phyloP scores from a whole-genome alignment of 92 coral and sea anemone genomes.

The Phenganax subtilis region DNA sequence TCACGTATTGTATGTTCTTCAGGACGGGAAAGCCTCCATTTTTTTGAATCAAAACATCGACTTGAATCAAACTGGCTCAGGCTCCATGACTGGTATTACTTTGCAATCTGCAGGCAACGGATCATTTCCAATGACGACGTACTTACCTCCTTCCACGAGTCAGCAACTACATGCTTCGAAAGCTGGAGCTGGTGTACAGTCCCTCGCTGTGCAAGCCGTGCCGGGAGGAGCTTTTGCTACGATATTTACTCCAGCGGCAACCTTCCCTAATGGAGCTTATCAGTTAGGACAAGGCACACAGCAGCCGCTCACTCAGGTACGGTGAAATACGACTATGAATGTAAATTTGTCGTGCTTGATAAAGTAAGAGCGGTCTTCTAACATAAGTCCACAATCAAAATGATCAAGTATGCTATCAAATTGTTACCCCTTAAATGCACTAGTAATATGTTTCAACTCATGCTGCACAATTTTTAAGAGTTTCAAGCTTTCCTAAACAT shows the following conservation, averaged over 20 bases:
- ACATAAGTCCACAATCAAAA: no score
- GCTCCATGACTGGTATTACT: conserved; percentile 94
- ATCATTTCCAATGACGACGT: conserved; percentile 96
- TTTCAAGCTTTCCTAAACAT: background rate
- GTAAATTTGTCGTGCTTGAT: no score
- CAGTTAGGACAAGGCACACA: conserved; percentile 86
- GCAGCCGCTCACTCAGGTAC: conserved; percentile 65
- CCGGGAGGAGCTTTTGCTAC: conserved; percentile 95
- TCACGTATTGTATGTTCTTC: conserved; percentile 19
- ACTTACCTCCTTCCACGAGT: conserved; percentile 70
- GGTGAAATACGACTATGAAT: background rate
- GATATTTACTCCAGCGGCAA: conserved; percentile 84
- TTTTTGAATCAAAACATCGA: conserved; percentile 89
- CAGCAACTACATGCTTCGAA: conserved; percentile 65
- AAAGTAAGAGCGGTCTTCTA: no score
- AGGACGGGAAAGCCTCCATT: conserved; percentile 77
- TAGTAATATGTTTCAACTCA: background rate
- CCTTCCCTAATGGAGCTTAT: conserved; percentile 55
- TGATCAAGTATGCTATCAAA: background rate
- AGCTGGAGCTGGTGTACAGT: conserved; percentile 55
- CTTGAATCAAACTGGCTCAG: conserved; percentile 60
- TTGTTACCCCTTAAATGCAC: background rate
- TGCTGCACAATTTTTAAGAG: background rate
- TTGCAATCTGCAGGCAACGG: conserved; percentile 85
- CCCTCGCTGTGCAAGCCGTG: conserved; percentile 93